Percentiles rank a stretch among this genome's conserved stretches.
These are phyloP conservation scores for Thamnophis elegans DNA, from an alignment of 2,797 vertebrate genomes.

Conservation along the genomic window DNA sequence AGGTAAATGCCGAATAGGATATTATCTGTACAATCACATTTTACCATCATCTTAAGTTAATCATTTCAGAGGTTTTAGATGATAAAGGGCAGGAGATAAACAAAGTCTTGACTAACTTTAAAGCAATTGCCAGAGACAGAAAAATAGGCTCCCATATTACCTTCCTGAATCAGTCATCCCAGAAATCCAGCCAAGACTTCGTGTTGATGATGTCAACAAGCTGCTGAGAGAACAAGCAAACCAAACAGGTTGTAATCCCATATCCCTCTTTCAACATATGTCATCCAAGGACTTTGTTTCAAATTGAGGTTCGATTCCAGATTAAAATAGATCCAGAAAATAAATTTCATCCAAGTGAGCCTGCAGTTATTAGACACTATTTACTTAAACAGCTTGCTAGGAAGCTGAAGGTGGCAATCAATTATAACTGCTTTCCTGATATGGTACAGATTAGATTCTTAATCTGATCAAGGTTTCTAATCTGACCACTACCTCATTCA, in stretches of 20 bases:
- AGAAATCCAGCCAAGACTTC: background rate
- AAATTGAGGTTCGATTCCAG: background rate
- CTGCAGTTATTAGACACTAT: background rate
- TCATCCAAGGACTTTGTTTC: constrained; percentile 8
- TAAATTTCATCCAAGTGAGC: background rate
- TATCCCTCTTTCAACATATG: background rate
- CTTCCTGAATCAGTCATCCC: background rate
- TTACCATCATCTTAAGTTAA: background rate
- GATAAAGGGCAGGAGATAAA: background rate
- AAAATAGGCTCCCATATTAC: background rate
- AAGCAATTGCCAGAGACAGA: background rate
- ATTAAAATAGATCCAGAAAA: background rate
- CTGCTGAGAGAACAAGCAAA: background rate
- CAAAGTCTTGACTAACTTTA: background rate
- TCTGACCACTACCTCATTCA: background rate
- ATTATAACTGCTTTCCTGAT: background rate
- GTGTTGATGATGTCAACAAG: background rate
- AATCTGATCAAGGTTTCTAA: background rate
- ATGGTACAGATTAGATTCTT: background rate
- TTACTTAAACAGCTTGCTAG: background rate
- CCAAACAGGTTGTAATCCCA: background rate
- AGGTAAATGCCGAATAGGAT: background rate
- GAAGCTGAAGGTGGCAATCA: background rate
- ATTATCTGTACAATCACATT: background rate
- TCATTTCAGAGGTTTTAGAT: background rate